phyloP scores from a whole-genome alignment of 2,888 invertebrate genomes.

The Hesperia comma region DNA sequence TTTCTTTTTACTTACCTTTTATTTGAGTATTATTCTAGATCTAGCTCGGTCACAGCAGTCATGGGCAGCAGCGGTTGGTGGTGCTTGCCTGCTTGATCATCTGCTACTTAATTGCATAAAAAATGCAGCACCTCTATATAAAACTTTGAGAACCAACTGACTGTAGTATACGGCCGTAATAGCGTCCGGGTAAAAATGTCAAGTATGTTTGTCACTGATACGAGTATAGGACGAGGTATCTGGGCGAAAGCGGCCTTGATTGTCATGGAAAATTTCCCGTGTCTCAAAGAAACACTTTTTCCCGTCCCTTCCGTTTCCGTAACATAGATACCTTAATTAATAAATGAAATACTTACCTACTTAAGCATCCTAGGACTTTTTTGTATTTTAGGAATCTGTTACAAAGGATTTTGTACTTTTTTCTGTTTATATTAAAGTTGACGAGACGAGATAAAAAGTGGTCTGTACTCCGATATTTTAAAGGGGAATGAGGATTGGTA shows the following conservation, averaged over 20 bases:
- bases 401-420: too few species aligned
- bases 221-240: conserved; percentile 3
- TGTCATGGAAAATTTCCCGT: background rate
- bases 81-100: too few species aligned
- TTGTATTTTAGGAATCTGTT: background rate
- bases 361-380: background rate
- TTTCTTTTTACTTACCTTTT: too few species aligned
- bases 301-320: conserved; percentile 2
- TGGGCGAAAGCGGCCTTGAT: background rate
- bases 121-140: background rate
- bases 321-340: conserved; percentile 3
- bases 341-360: background rate
- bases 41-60: too few species aligned
- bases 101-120: too few species aligned
- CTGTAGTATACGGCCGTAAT: conserved; percentile 21
- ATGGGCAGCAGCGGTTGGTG: too few species aligned
- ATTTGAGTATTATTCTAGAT: too few species aligned
- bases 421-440: too few species aligned
- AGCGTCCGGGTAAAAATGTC: conserved; percentile 31
- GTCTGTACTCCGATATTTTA: too few species aligned
- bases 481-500: too few species aligned
- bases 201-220: conserved; percentile 32
- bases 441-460: too few species aligned
- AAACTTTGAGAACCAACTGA: background rate
- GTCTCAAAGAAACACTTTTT: background rate